phyloP scores from a whole-genome alignment of 2,888 invertebrate species.

The Drosophila eohydei region DNA sequence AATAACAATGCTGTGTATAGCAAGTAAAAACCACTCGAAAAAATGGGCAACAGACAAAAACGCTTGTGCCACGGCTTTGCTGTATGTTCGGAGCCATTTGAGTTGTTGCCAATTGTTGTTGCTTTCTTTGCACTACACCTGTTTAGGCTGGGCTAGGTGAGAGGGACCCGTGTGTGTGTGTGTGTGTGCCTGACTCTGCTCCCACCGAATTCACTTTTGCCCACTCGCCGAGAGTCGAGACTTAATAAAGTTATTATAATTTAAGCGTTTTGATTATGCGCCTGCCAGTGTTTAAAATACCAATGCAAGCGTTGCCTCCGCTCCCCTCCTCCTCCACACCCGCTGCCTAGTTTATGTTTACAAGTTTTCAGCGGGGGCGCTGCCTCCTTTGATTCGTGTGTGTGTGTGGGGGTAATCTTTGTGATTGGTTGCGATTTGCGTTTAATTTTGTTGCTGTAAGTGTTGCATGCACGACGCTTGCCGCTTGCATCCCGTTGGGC shows the following conservation, averaged over 20 bases:
- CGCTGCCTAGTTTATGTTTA: constrained; percentile 15
- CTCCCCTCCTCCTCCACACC: background rate
- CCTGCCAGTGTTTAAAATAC: constrained; percentile 77
- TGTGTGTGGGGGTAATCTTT: constrained; percentile 68
- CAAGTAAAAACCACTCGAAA: constrained; percentile 75
- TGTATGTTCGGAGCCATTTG: constrained; percentile 47
- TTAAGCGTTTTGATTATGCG: constrained; percentile 84
- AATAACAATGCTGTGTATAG: constrained; percentile 61
- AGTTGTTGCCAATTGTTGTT: constrained; percentile 65
- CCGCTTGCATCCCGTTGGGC: constrained; percentile 74
- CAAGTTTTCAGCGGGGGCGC: constrained; percentile 58
- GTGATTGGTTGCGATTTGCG: constrained; percentile 79
- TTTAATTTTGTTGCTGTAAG: constrained; percentile 73
- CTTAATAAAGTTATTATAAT: constrained; percentile 84
- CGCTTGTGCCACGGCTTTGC: constrained; percentile 35
- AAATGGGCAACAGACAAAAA: constrained; percentile 52
- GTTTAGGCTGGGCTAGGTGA: constrained; percentile 49
- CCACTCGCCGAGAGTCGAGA: constrained; percentile 61
- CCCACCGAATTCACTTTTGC: constrained; percentile 65
- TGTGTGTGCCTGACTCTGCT: constrained; percentile 24
- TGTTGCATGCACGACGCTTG: constrained; percentile 73
- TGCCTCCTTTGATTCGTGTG: constrained; percentile 36
- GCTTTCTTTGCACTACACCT: constrained; percentile 77
- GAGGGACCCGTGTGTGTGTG: constrained; percentile 25
- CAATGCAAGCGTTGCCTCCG: constrained; percentile 63